These are phyloP conservation scores for Polymixis lichenea DNA, from an alignment of 2,888 invertebrate species.

Conservation along the genomic window DNA sequence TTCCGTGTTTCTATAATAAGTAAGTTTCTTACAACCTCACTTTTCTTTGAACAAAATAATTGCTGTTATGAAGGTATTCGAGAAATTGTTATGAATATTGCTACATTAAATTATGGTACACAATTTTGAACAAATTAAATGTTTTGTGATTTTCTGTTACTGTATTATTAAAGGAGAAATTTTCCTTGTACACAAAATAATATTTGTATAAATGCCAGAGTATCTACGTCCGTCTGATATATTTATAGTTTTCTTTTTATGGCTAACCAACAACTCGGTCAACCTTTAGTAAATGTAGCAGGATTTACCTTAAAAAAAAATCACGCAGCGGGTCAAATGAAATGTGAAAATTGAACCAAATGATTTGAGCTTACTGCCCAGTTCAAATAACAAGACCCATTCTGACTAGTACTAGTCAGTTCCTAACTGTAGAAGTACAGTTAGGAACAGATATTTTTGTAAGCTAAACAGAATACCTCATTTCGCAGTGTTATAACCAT, in stretches of 20 bases:
- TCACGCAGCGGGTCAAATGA: not conserved
- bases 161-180: not conserved
- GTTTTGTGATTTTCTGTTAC: not conserved
- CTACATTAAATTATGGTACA: not conserved
- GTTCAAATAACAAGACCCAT: not conserved
- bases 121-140: conserved; percentile 3
- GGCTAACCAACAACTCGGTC: not conserved
- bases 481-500: not conserved
- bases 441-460: not conserved
- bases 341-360: not conserved
- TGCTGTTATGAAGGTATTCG: not conserved
- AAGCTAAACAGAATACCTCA: not conserved
- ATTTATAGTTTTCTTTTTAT: not conserved
- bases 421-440: no score
- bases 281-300: not conserved
- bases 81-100: conserved; percentile 14
- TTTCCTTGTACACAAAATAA: not conserved
- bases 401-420: no score
- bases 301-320: not conserved
- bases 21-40: not conserved
- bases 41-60: conserved; percentile 17
- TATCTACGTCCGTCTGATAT: not conserved
- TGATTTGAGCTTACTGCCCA: not conserved
- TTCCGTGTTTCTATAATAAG: conserved; percentile 3
- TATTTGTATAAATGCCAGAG: not conserved